Conservation (phyloP, 2,797 vertebrate genomes). For the Galagoides demidoff region DNA sequence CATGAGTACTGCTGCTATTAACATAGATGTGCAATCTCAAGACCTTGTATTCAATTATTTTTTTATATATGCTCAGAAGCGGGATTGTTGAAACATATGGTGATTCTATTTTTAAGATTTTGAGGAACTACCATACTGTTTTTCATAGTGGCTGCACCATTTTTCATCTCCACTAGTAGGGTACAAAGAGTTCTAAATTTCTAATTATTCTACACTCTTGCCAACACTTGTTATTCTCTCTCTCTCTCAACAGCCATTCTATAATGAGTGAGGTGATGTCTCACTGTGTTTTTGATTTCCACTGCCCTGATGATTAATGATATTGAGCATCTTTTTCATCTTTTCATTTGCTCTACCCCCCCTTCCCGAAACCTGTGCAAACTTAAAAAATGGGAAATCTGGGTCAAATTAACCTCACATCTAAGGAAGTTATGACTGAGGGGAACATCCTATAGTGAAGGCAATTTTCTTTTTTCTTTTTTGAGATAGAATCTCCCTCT, state of each 20-base stretch:
- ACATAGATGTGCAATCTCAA: not conserved
- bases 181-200: not conserved
- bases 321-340: not conserved
- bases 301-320: not conserved
- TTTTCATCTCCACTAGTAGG: not conserved
- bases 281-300: not conserved
- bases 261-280: not conserved
- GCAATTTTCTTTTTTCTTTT: not conserved
- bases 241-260: not conserved
- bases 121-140: not conserved
- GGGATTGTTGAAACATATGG: not conserved
- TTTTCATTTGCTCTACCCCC: not conserved
- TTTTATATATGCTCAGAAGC: not conserved
- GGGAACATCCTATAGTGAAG: not conserved
- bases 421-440: not conserved
- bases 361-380: not conserved
- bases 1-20: not conserved
- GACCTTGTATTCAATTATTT: not conserved
- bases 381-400: not conserved
- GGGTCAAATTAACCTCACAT: not conserved
- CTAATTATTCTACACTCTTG: not conserved
- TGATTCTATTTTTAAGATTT: conserved; percentile 44
- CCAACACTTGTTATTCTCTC: not conserved
- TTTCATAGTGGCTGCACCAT: not conserved
- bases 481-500: too few species aligned